A percentile compares a stretch with the other conserved stretches of the same genome.
phyloP scores from a whole-genome alignment of 2,797 vertebrate species.

The Phaenicophaeus curvirostris region DNA sequence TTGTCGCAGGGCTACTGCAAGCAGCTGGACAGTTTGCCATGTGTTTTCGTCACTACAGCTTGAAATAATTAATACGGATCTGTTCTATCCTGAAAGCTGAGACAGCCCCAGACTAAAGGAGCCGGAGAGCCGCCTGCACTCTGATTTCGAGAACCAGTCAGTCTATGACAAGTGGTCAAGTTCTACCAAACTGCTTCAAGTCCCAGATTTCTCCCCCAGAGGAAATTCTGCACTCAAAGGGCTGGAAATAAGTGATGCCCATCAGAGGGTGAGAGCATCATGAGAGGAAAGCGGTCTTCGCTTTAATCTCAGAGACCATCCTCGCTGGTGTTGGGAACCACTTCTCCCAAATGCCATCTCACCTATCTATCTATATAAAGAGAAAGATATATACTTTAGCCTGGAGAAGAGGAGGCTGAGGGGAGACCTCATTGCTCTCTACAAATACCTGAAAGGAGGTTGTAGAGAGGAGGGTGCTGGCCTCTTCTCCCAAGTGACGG shows the following conservation, averaged over 20 bases:
- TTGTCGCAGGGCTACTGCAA: neutral
- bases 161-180: neutral
- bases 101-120: neutral
- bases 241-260: neutral
- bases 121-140: neutral
- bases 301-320: neutral
- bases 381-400: neutral
- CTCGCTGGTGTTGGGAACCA: neutral
- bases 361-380: neutral
- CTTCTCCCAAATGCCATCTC: neutral
- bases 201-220: neutral
- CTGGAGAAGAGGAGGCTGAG: too few species aligned
- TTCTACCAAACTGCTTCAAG: neutral
- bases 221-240: neutral
- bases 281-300: neutral
- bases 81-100: constrained; percentile 50
- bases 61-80: neutral
- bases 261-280: neutral
- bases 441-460: too few species aligned
- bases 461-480: too few species aligned
- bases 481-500: too few species aligned
- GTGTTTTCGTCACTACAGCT: constrained; percentile 20
- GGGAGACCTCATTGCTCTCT: too few species aligned
- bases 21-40: neutral
- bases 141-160: accelerated